Percentiles rank a stretch among this genome's conserved stretches.
These are phyloP conservation scores for Telmatochromis bifrenatus DNA, from an alignment of 2,113 vertebrate genomes.

Conservation along the genomic window DNA sequence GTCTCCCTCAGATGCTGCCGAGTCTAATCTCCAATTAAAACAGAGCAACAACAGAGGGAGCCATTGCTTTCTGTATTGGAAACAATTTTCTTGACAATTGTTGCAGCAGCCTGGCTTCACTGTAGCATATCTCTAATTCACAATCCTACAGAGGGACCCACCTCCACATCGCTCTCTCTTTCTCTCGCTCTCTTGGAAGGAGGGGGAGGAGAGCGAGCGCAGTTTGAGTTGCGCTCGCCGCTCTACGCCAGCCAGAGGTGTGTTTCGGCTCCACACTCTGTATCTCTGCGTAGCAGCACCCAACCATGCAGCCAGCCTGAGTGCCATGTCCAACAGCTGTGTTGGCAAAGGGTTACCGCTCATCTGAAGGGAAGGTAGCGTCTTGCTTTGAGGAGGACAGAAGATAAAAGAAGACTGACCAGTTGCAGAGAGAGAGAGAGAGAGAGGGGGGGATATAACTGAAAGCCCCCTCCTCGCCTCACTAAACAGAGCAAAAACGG, in stretches of 20 bases:
- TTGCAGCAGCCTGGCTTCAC: slow-evolving; percentile 37
- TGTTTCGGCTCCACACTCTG: slow-evolving; percentile 42
- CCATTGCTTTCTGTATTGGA: slow-evolving; percentile 22
- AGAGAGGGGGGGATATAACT: slow-evolving; percentile 40
- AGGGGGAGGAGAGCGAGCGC: slow-evolving; percentile 47
- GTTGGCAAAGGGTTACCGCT: slow-evolving; percentile 50
- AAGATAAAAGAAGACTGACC: slow-evolving; percentile 57
- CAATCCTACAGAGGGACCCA: slow-evolving; percentile 58
- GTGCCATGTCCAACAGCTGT: slow-evolving; percentile 49
- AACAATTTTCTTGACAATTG: slow-evolving; percentile 45
- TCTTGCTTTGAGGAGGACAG: slow-evolving; percentile 51
- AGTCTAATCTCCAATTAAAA: not conserved
- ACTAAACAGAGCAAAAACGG: slow-evolving; percentile 72
- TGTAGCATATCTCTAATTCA: slow-evolving; percentile 33
- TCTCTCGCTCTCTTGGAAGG: not conserved
- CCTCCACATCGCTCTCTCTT: slow-evolving; percentile 16
- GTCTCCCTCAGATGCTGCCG: not conserved
- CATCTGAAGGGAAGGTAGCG: slow-evolving; percentile 49
- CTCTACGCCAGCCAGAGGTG: slow-evolving; percentile 46
- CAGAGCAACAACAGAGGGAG: slow-evolving; percentile 55
- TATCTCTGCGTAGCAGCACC: slow-evolving; percentile 40
- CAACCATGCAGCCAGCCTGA: slow-evolving; percentile 44
- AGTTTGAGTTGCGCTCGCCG: slow-evolving; percentile 43
- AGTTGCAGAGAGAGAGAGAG: slow-evolving; percentile 40
- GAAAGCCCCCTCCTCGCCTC: slow-evolving; percentile 40